phyloP scores from a whole-genome alignment of 2,797 vertebrate species.

The Anguilla marmorata region DNA sequence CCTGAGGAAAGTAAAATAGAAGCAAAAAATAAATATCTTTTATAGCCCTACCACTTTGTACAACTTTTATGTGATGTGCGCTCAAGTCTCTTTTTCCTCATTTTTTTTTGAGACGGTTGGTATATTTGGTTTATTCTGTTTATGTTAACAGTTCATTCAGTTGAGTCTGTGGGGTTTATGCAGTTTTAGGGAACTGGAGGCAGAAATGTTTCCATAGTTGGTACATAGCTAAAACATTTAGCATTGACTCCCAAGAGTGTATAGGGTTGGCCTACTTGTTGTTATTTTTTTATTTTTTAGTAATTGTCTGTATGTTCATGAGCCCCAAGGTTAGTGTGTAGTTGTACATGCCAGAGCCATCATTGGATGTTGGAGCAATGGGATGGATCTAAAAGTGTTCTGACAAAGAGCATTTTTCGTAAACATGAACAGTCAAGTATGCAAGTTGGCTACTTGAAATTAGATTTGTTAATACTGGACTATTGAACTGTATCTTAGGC shows the following conservation, averaged over 20 bases:
- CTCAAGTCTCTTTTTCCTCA: background rate
- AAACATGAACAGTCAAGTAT: background rate
- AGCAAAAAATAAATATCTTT: constrained; percentile 62
- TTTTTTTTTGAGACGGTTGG: background rate
- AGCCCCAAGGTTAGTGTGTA: background rate
- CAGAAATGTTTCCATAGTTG: background rate
- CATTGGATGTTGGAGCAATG: too few relatives aligned
- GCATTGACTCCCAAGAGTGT: background rate
- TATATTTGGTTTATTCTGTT: background rate
- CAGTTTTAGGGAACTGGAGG: background rate
- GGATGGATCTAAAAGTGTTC: too few relatives aligned
- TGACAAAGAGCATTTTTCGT: background rate
- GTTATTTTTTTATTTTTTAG: background rate
- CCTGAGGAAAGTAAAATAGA: constrained; percentile 63
- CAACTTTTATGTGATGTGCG: background rate
- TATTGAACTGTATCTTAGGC: background rate
- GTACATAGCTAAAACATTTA: background rate
- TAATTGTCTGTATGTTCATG: background rate
- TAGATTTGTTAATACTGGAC: background rate
- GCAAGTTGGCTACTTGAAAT: background rate
- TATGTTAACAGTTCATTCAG: background rate
- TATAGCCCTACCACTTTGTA: background rate
- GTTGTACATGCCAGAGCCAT: background rate
- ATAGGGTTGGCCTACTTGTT: background rate
- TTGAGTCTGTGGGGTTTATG: background rate